Evolutionary conservation across 1,140 invertebrate genomes (phyloP).

Genomic region (Thaumatotibia leucotreta): DNA sequence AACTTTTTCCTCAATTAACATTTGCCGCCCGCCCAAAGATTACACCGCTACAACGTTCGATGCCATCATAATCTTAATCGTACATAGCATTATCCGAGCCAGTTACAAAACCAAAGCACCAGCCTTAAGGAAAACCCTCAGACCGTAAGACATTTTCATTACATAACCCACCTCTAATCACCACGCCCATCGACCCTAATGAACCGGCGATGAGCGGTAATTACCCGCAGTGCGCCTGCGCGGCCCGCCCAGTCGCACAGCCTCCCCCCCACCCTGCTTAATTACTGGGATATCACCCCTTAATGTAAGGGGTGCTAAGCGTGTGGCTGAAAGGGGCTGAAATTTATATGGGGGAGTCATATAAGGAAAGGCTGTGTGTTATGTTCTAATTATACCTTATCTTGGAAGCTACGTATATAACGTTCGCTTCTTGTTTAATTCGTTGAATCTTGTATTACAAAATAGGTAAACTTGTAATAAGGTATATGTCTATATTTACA

Average conservation of each 20-base stretch:
- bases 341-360: neutral
- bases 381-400: neutral
- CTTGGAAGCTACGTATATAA: neutral
- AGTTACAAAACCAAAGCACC: neutral
- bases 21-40: neutral
- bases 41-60: too few relatives aligned
- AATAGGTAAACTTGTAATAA: too few relatives aligned
- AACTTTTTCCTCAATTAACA: neutral
- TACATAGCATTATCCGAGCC: neutral
- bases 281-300: constrained; percentile 73
- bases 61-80: too few relatives aligned
- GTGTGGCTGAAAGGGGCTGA: neutral
- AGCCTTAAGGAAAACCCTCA: neutral
- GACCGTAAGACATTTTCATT: neutral
- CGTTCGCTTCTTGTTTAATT: too few relatives aligned
- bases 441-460: too few relatives aligned
- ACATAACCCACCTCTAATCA: neutral
- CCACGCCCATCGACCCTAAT: constrained; percentile 41
- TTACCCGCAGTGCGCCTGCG: constrained; percentile 67
- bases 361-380: neutral
- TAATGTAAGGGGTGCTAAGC: constrained; percentile 30
- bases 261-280: constrained; percentile 54
- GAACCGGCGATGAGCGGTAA: constrained; percentile 67
- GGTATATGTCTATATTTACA: too few relatives aligned
- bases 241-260: constrained; percentile 61